Evolutionary conservation across 2,888 invertebrate genomes (phyloP), one percentile per base, ranked within the genome.

Genomic region (Neuroscelio doddi): DNA sequence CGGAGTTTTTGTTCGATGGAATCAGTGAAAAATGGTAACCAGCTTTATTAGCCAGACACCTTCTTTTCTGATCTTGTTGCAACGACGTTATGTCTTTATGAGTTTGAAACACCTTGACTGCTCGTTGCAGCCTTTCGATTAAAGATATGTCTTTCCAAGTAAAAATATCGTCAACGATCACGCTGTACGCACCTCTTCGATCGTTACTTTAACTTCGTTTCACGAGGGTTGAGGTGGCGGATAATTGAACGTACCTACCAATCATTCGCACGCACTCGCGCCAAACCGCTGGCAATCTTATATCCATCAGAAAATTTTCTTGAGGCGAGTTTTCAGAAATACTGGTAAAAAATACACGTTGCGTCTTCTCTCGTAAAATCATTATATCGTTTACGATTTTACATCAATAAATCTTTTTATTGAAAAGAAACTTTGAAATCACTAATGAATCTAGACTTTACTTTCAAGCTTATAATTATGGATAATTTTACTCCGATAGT

Each of bases 191-290:
- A 59, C 57, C 63, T 63, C 47, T 58, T 66, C 61, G 69, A 59
- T 65, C 56, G 51, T 65, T 63, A 59, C 55, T 59, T 47, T 50
- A 36, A 50, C 53, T 42, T 53, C 39, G 58, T 52, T 49, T 56
- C 53, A 44, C 14, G 30, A 59, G 34, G 59, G 57, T 64, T 49
- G 61, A 55, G 49, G 61, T 65, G 59, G 58, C 56, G 38, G 57
- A 30, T 64, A 58, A 62, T 58, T 64, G 62, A 61, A 67, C 67
- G 44, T 51, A 67, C 62, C 69, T 51, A 49, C 66, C 65, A 69
- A 71, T 69, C 69, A 71, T 53, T 67, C 21, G 61, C 64, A 67
- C 62, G 69, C 67, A 56, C 27, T 46, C 14, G 1, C 17, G 26
- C 39, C 30, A 12, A 12, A 34, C 27, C 53, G 38, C 39, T 44